Base-by-base conservation (phyloP, 23 tunicate genomes). In the Aplidium turbinatum region DNA sequence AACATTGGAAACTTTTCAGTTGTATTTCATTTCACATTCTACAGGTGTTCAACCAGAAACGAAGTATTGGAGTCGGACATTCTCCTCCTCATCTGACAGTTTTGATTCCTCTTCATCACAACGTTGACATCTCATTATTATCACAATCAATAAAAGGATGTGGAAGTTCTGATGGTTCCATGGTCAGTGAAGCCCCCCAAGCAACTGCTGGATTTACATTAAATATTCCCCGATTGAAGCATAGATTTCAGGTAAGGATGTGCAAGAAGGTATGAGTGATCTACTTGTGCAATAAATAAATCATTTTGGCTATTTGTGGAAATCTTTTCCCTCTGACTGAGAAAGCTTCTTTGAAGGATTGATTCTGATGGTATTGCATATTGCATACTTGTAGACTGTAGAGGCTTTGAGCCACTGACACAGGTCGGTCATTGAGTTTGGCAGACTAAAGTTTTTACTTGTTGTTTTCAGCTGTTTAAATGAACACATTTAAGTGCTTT, bases 41-140 rank as follows among this genome's bases (percentile, higher is more conserved):
- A 6, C 31, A 89, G 96, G 79, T 70, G 2, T 26, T 82, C 19
- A 73, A 60, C 40, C 30, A 29, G 67, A 91, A 91, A 69, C 58
- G 91, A 40, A 72, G 62, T 33, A 51, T 91, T 38, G 97, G 97
- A 3, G 63, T 31, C 3, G 78, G 80, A 18, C 48, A 66, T 24
- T 45, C 72, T 23, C 82, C 91, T 2, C 97, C 97, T 0, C 97
- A 91, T 35, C 74, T 91, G 19, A 72, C 72, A 2, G 75, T 68
- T 18, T 62, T 91, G 1, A 58, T 91, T 52, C 97, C 97, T 4
- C 78, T 91, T 2, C 97, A 91, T 57, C 76, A 58, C 1, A 63
- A 47, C 33, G 85, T 74, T 33, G 82, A 91, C 64, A 47, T 78
- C 13, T 23, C 64, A 1, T 45, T 33, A 21, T 63, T 91, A 18